Base-by-base conservation (phyloP, 2,797 vertebrate genomes). In the Paguma larvata region DNA sequence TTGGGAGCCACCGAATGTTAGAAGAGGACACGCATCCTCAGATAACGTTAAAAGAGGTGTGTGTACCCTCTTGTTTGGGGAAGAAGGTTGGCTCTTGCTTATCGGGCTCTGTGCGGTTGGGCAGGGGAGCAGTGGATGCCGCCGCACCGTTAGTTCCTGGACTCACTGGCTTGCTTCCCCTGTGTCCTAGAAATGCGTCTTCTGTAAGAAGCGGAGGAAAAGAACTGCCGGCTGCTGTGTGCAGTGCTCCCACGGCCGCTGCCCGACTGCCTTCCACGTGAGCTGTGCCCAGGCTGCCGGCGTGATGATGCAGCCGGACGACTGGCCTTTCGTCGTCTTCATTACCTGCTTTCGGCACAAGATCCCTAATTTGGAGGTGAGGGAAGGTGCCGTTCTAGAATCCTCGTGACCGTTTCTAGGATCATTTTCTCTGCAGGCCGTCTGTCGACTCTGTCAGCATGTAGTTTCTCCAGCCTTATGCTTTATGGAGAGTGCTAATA, bases 321-420 rank as follows among this genome's bases (percentile, higher is more conserved):
- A 99, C 98, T 99, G 99, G 99, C 99, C 99, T 0, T 99, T 99
- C 67, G 99, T 99, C 12, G 99, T 99, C 98, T 99, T 99, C 98
- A 99, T 99, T 98, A 99, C 99, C 97, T 99, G 99, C 98, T 99
- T 99, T 98, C 99, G 99, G 90, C 99, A 99, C 98, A 99, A 98
- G 98, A 98, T 98, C 2, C 99, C 99, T 3, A 98, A 99, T 59
- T 98, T 99, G 92, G 99, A 99, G 99, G 99, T 99, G 98, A 98
- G 98, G 73, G 38, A 78, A n/a, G 41, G 5, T 23, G 18, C 18
- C 15, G 0, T 85, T 85, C 15, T 41, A 21, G 79, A 83, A 56
- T 87, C 83, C 16, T 44, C 32, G 23, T 46, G 32, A 87, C 23
- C 2, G 11, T 53, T 30, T 85, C 75, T 65, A n/a, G 75, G 85